Percentiles rank a stretch among this genome's conserved stretches.
Evolutionary conservation across 2,113 vertebrate species (phyloP).

Genomic region (Elephas maximus): DNA sequence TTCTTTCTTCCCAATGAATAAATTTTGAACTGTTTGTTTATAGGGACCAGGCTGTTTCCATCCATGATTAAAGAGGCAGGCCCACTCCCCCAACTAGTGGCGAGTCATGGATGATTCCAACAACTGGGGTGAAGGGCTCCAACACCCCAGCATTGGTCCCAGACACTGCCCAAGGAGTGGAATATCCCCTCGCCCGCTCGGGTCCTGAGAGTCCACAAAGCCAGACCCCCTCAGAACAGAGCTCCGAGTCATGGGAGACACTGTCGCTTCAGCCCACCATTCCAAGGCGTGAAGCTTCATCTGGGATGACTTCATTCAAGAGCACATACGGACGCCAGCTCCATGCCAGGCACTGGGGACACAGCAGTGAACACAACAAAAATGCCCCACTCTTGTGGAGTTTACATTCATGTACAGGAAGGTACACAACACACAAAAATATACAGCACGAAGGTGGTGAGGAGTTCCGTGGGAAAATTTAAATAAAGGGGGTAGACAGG

Average conservation of each 20-base stretch:
- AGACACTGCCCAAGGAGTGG: neutral
- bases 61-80: neutral
- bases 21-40: neutral
- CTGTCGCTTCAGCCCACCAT: neutral
- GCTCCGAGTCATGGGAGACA: neutral
- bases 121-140: neutral
- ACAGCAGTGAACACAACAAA: neutral
- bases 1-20: slow-evolving; percentile 19
- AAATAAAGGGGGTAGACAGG: neutral
- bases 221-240: neutral
- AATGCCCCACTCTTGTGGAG: neutral
- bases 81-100: neutral
- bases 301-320: neutral
- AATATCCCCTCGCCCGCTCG: neutral
- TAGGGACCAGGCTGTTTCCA: neutral
- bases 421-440: neutral
- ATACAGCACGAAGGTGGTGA: accelerated
- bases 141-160: neutral
- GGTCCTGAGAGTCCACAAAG: neutral
- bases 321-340: neutral
- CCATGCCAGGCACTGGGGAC: neutral
- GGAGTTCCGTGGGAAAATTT: neutral
- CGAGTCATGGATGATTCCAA: neutral
- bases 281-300: neutral
- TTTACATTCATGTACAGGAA: neutral